Percentiles rank a stretch among this genome's conserved stretches.
These are phyloP conservation scores for Ctenopoma multispine DNA, from an alignment of 2,797 vertebrate species.

Conservation along the genomic window DNA sequence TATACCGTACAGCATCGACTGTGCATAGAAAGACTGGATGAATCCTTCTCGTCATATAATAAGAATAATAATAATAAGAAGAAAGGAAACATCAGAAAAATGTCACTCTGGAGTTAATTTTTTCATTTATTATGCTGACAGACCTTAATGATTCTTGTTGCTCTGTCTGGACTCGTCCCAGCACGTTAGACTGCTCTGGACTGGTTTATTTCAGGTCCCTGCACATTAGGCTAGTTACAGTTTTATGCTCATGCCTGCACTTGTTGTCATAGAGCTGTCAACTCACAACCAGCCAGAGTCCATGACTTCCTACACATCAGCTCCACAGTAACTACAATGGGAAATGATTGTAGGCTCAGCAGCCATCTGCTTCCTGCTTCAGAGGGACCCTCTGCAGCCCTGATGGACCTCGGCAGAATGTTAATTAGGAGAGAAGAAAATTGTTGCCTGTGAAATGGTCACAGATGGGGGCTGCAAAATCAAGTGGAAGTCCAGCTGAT, in stretches of 20 bases:
- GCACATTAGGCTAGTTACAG: background rate
- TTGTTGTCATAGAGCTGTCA: background rate
- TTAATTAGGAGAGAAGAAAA: constrained; percentile 49
- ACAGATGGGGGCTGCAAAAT: constrained; percentile 51
- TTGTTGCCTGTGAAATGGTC: constrained; percentile 29
- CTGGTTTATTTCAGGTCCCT: background rate
- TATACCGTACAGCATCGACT: background rate
- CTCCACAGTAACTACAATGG: background rate
- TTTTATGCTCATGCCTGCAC: background rate
- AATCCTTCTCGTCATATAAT: background rate
- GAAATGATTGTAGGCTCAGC: constrained; percentile 30
- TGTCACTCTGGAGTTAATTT: background rate
- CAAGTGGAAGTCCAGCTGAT: constrained; percentile 47
- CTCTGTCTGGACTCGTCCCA: no score
- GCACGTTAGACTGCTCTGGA: background rate
- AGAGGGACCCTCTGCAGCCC: constrained; percentile 26
- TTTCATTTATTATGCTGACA: background rate
- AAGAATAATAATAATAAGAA: no score
- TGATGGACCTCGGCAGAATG: constrained; percentile 38
- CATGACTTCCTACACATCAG: constrained; percentile 2
- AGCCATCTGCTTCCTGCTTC: constrained; percentile 53
- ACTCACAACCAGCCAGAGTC: background rate
- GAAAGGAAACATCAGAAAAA: no score
- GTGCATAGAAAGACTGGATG: background rate
- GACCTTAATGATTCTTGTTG: no score